Conservation (phyloP, 2,797 vertebrate species). For the Manis javanica region DNA sequence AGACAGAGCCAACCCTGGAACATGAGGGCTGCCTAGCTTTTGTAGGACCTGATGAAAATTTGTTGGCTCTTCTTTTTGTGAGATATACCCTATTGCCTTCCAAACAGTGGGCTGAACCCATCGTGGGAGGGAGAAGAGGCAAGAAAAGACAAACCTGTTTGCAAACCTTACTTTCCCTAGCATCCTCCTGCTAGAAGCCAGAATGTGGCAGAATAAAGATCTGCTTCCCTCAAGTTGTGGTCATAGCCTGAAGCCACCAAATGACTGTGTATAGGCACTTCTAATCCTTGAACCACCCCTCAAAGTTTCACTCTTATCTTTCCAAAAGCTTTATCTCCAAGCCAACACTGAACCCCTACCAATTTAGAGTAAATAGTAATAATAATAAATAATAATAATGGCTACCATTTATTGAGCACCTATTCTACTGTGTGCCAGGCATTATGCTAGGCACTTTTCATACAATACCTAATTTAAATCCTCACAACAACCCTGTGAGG, state of each 20-base stretch:
- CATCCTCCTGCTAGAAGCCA: neutral
- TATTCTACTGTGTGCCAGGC: conserved; percentile 81
- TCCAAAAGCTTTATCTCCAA: conserved; percentile 57
- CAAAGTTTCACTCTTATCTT: neutral
- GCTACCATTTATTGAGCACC: conserved; percentile 83
- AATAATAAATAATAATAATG: conserved; percentile 67
- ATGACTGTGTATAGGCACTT: neutral
- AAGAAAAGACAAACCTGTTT: neutral
- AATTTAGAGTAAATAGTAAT: conserved; percentile 57
- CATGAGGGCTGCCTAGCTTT: neutral
- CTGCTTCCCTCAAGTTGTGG: neutral
- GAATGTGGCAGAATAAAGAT: neutral
- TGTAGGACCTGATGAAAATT: neutral
- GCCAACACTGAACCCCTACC: neutral
- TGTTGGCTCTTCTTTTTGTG: neutral
- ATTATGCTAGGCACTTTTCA: conserved; percentile 82
- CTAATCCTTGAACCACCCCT: conserved; percentile 3
- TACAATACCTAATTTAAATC: conserved; percentile 82
- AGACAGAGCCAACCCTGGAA: neutral
- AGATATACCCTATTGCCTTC: neutral
- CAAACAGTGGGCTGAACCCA: neutral
- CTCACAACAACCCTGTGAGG: conserved; percentile 85
- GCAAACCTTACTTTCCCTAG: neutral
- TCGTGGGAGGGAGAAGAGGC: neutral
- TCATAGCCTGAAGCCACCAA: neutral